These are phyloP conservation scores for Trypoxylus dichotomus DNA, from an alignment of 1,140 invertebrate genomes.

Conservation along the genomic window DNA sequence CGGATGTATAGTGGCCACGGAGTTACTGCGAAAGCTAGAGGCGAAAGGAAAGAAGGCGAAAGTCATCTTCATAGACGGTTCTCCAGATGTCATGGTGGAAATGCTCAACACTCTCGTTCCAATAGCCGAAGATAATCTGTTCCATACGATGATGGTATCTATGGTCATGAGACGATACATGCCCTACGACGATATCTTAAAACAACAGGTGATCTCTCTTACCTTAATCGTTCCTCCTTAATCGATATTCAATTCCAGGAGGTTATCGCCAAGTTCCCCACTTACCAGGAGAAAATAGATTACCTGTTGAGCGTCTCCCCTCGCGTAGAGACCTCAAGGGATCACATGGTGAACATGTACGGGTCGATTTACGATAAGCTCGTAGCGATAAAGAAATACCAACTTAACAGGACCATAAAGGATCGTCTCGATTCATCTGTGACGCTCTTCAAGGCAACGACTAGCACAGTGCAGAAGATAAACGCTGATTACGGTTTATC, in stretches of 20 bases:
- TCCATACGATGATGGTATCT: conserved; percentile 59
- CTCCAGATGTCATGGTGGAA: conserved; percentile 59
- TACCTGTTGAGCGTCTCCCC: neutral
- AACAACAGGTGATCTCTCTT: conserved; percentile 51
- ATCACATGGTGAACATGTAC: neutral
- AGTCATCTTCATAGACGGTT: conserved; percentile 62
- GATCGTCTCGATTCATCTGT: conserved; percentile 59
- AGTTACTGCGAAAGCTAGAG: conserved; percentile 61
- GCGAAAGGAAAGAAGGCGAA: conserved; percentile 58
- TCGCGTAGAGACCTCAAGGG: neutral
- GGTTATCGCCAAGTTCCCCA: neutral
- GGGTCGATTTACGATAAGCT: conserved; percentile 41
- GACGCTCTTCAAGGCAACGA: conserved; percentile 54
- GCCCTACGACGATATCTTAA: conserved; percentile 57
- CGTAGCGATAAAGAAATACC: conserved; percentile 61
- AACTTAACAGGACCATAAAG: conserved; percentile 56
- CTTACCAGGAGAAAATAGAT: neutral
- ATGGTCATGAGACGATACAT: conserved; percentile 57
- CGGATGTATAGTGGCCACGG: conserved; percentile 55
- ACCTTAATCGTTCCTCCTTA: no score
- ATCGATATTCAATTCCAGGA: neutral
- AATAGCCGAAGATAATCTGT: conserved; percentile 51
- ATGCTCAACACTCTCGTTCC: conserved; percentile 53
- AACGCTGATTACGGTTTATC: conserved; percentile 67
- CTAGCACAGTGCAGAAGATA: conserved; percentile 59